Evolutionary conservation across 2,888 invertebrate species (phyloP).

Genomic region (Calliphora vomitoria): DNA sequence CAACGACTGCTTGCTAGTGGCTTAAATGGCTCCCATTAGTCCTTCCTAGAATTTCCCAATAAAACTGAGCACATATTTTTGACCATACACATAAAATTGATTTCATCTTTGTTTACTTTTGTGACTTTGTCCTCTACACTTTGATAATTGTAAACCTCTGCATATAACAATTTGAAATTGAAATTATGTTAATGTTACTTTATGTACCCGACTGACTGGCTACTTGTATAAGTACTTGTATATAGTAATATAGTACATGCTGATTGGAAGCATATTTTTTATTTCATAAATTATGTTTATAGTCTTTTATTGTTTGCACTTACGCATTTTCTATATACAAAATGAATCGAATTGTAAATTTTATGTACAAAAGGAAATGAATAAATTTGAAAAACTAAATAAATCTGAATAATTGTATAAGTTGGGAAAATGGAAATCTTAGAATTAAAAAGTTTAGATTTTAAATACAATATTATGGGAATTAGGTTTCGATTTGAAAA

Average conservation of each 20-base stretch:
- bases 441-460: not conserved
- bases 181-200: slow-evolving; percentile 49
- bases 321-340: not conserved
- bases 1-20: too few species aligned
- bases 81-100: too few species aligned
- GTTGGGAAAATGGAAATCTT: not conserved
- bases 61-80: too few species aligned
- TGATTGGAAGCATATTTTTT: slow-evolving; percentile 20
- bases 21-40: too few species aligned
- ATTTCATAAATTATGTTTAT: not conserved
- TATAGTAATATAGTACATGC: not conserved
- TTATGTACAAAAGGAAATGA: slow-evolving; percentile 5
- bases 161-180: not conserved
- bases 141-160: too few species aligned
- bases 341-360: not conserved
- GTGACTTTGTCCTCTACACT: too few species aligned
- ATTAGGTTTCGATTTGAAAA: too few species aligned
- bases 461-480: too few species aligned
- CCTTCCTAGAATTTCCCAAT: too few species aligned
- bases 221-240: not conserved
- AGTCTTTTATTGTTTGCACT: slow-evolving; percentile 14
- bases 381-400: not conserved
- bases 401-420: not conserved
- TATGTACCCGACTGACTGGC: not conserved
- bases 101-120: too few species aligned